Percentiles rank a stretch among this genome's conserved stretches.
Conservation (phyloP, 53 echinoderm and acorn worm genomes). For the Echinarachnius parma region DNA sequence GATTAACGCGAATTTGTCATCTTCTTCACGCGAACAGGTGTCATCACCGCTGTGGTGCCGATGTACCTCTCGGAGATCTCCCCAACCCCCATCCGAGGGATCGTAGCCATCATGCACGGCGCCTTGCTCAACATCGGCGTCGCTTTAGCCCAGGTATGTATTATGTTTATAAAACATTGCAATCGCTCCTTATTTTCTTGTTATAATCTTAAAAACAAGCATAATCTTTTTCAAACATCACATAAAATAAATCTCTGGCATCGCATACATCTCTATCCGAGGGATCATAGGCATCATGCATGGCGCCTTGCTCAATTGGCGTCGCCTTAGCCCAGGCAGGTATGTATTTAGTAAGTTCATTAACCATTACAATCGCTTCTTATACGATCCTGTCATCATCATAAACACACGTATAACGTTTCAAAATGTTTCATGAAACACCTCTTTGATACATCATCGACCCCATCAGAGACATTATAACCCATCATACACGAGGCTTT, state of each 20-base stretch:
- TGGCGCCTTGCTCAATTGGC: constrained; percentile 59
- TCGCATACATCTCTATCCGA: constrained; percentile 57
- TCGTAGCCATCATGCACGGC: constrained; percentile 55
- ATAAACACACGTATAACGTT: too few relatives aligned
- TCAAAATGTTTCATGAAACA: too few relatives aligned
- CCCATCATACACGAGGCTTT: too few relatives aligned
- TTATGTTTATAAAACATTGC: too few relatives aligned
- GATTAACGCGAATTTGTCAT: too few relatives aligned
- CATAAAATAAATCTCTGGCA: too few relatives aligned
- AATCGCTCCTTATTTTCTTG: too few relatives aligned
- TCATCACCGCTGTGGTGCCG: constrained; percentile 66
- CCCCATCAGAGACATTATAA: constrained; percentile 57
- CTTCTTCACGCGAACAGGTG: constrained; percentile 36
- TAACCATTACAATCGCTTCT: too few relatives aligned
- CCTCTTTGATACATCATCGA: constrained; percentile 69
- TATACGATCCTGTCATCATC: too few relatives aligned
- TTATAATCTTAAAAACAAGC: too few relatives aligned
- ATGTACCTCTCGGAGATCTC: constrained; percentile 77
- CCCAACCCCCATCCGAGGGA: constrained; percentile 60
- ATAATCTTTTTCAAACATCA: too few relatives aligned
- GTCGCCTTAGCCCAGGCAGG: constrained; percentile 64
- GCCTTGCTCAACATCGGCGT: constrained; percentile 59
- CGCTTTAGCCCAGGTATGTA: constrained; percentile 58
- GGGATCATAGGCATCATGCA: constrained; percentile 61
- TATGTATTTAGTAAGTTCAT: too few relatives aligned